phyloP scores from a whole-genome alignment of 2,797 vertebrate genomes.

The Poecile montanus region DNA sequence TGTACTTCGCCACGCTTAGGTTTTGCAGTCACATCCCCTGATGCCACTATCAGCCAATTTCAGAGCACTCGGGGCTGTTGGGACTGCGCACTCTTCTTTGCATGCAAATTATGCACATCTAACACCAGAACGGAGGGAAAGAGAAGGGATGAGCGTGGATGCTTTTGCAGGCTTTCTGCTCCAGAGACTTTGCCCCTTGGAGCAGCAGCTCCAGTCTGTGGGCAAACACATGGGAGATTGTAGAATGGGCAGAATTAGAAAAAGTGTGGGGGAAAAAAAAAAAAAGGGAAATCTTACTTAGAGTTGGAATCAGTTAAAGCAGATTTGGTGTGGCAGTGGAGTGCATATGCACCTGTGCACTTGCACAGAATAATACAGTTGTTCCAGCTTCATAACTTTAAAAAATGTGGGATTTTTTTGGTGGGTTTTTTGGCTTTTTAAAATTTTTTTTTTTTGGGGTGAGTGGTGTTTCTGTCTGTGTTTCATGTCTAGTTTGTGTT shows the following conservation, averaged over 20 bases:
- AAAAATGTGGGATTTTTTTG: background rate
- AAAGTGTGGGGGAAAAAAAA: background rate
- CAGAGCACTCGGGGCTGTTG: slow-evolving; percentile 26
- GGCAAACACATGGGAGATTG: background rate
- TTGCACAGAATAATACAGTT: background rate
- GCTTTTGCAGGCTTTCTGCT: background rate
- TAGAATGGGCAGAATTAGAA: background rate
- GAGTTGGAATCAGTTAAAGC: background rate
- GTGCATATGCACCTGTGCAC: accelerated
- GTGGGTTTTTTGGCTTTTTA: background rate
- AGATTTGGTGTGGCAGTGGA: background rate
- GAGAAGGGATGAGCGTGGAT: background rate
- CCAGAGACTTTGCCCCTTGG: background rate
- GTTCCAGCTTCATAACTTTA: background rate
- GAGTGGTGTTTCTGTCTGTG: background rate
- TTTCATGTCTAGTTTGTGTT: background rate
- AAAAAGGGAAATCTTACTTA: background rate
- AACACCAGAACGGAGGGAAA: background rate
- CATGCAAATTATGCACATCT: background rate
- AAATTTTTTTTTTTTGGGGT: background rate
- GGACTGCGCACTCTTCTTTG: background rate
- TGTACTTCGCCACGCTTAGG: background rate
- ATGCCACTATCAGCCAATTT: slow-evolving; percentile 45
- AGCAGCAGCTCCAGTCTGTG: background rate
- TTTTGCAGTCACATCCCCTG: slow-evolving; percentile 46